Percentiles rank a stretch among this genome's conserved stretches.
These are phyloP conservation scores for Zele albiditarsus DNA, from an alignment of 2,888 invertebrate species.

Conservation along the genomic window DNA sequence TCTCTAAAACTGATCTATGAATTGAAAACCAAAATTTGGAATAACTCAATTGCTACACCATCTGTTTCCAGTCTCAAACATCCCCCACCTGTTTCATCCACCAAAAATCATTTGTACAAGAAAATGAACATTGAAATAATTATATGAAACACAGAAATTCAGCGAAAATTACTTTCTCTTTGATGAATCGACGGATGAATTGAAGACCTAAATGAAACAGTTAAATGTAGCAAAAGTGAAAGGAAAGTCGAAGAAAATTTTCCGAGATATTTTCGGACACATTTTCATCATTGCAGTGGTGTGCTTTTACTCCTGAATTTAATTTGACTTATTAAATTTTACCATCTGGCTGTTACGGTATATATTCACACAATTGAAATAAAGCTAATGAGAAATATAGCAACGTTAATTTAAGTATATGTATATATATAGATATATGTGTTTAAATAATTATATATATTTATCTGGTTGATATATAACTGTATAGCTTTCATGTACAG, in stretches of 20 bases:
- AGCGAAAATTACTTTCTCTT: too few species aligned
- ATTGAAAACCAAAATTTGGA: too few species aligned
- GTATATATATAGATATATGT: neutral
- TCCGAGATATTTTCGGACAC: neutral
- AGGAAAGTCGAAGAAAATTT: neutral
- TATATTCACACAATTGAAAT: constrained; percentile 26
- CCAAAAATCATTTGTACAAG: too few species aligned
- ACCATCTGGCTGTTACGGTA: constrained; percentile 53
- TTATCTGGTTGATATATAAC: too few species aligned
- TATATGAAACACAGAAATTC: too few species aligned
- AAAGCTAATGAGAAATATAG: neutral
- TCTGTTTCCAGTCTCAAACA: too few species aligned
- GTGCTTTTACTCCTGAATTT: constrained; percentile 51
- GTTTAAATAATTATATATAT: neutral
- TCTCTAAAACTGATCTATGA: too few species aligned
- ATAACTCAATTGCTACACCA: neutral
- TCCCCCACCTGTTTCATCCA: too few species aligned
- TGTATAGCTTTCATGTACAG: too few species aligned
- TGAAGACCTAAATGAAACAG: neutral
- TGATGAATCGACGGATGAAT: neutral
- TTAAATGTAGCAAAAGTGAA: neutral
- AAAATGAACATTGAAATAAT: too few species aligned
- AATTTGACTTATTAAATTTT: constrained; percentile 65
- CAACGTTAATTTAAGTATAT: neutral
- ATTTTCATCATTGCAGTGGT: neutral